Base-by-base conservation (phyloP, 2,113 vertebrate species). In the Eulacestoma nigropectus region DNA sequence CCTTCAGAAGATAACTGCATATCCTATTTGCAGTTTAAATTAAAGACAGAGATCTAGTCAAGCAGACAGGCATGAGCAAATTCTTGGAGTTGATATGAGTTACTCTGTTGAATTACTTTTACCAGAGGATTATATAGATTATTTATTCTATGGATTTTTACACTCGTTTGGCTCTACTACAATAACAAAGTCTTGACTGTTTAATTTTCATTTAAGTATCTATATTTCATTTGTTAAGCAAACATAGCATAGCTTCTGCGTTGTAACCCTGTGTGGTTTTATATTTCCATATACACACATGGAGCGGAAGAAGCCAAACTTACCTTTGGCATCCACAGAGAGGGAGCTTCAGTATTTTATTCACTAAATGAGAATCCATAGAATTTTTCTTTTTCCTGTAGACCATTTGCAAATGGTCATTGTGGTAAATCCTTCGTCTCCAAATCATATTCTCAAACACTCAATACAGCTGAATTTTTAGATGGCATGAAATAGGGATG, bases 141-240 rank as follows among this genome's bases (percentile, higher is more conserved):
- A 86, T 95, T 97, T 96, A n/a, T 95, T 90, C 80, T 97, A 52
- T 86, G 78, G 73, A 93, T 81, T 93, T 95, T 96, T 81, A 94
- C 50, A 92, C 56, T 79, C 13, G n/a, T 95, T 95, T 85, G 85
- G 78, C 75, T 97, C 72, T 92, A 56, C 83, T 96, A 77, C 37
- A 93, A 94, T 85, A 90, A 84, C 96, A 95, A 93, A 83, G 39
- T 82, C 82, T 76, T 89, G 69, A 84, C 32, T 93, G 65, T 95
- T 96, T 95, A 70, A 95, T 93, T 96, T 96, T 75, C 69, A 85
- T 95, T 73, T 92, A 93, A 95, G 85, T 95, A 85, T 70, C 89
- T 93, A 46, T 90, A 90, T 96, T 95, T 95, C 84, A 83, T 96
- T 91, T 96, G 78, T 89, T 59, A 62, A 97, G 89, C 37, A 91